phyloP scores from a whole-genome alignment of 53 echinoderm and acorn worm genomes.

The Patiria pectinifera region DNA sequence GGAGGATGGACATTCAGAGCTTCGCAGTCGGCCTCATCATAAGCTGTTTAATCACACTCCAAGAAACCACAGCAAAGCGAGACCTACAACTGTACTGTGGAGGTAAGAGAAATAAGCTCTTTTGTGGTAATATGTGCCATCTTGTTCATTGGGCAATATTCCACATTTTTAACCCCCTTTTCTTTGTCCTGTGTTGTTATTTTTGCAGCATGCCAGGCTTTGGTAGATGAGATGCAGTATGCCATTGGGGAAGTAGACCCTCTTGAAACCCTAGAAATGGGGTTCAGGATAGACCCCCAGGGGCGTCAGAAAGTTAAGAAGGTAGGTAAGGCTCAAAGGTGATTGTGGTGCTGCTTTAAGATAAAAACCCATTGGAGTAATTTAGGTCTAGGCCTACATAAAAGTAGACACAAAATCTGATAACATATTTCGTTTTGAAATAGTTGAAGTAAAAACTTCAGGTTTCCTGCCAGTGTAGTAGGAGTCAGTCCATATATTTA shows the following conservation, averaged over 20 bases:
- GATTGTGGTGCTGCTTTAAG: too few relatives aligned
- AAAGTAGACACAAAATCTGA: too few relatives aligned
- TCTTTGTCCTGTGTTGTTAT: not conserved
- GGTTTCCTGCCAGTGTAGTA: too few relatives aligned
- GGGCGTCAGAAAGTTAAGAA: constrained; percentile 82
- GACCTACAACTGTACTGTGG: constrained; percentile 62
- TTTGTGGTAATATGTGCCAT: too few relatives aligned
- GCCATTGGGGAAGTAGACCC: constrained; percentile 80
- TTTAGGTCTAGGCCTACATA: too few relatives aligned
- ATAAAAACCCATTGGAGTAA: too few relatives aligned
- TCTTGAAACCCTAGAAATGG: constrained; percentile 83
- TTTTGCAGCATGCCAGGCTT: constrained; percentile 78
- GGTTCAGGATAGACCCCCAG: constrained; percentile 90
- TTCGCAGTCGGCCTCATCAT: not conserved
- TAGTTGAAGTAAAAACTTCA: too few relatives aligned
- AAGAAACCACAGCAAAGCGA: constrained; percentile 33
- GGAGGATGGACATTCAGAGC: not conserved
- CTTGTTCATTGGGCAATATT: not conserved
- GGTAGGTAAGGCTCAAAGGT: constrained; percentile 33
- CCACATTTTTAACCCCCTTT: not conserved
- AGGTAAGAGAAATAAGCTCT: constrained; percentile 17
- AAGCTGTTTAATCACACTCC: not conserved
- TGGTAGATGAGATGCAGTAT: constrained; percentile 85
- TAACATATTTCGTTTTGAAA: too few relatives aligned
- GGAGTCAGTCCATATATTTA: too few relatives aligned